A percentile compares a stretch with the other conserved stretches of the same genome.
phyloP scores from a whole-genome alignment of 1,140 invertebrate genomes.

The Amyelois transitella region DNA sequence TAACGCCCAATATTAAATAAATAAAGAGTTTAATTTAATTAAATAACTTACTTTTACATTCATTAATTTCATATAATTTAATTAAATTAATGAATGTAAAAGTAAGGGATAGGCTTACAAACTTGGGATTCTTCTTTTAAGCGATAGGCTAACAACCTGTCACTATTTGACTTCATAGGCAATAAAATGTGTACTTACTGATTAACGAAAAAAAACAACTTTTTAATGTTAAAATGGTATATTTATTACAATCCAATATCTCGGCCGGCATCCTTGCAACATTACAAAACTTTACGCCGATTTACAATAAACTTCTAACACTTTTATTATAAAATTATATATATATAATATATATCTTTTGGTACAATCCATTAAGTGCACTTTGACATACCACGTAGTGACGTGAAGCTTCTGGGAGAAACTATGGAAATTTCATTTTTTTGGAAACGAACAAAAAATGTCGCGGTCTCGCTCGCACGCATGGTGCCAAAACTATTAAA shows the following conservation, averaged over 20 bases:
- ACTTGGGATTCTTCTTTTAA: too few species aligned
- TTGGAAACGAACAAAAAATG: slow-evolving; percentile 13
- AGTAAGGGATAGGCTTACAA: too few species aligned
- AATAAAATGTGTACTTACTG: too few species aligned
- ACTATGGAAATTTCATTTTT: slow-evolving; percentile 61
- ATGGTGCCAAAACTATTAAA: too few species aligned
- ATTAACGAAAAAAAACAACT: slow-evolving; percentile 35
- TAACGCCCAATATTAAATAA: too few species aligned
- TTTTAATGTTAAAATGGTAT: slow-evolving; percentile 70
- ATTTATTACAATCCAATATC: slow-evolving; percentile 73
- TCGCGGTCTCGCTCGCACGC: slow-evolving; percentile 11
- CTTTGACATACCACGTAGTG: slow-evolving; percentile 54
- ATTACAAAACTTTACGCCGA: slow-evolving; percentile 65
- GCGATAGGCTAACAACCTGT: too few species aligned
- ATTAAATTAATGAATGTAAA: too few species aligned
- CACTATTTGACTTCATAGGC: too few species aligned
- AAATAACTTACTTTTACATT: too few species aligned
- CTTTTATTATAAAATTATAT: slow-evolving; percentile 72
- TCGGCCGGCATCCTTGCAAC: slow-evolving; percentile 53
- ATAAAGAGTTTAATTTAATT: too few species aligned
- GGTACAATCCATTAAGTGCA: slow-evolving; percentile 71
- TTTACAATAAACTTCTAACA: slow-evolving; percentile 61
- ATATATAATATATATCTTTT: slow-evolving; percentile 45
- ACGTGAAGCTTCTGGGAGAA: slow-evolving; percentile 49
- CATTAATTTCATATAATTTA: too few species aligned